Percentiles rank a stretch among this genome's conserved stretches.
These are phyloP conservation scores for Zoanthus sansibaricus DNA, from an alignment of 92 coral and sea anemone genomes.

Conservation along the genomic window DNA sequence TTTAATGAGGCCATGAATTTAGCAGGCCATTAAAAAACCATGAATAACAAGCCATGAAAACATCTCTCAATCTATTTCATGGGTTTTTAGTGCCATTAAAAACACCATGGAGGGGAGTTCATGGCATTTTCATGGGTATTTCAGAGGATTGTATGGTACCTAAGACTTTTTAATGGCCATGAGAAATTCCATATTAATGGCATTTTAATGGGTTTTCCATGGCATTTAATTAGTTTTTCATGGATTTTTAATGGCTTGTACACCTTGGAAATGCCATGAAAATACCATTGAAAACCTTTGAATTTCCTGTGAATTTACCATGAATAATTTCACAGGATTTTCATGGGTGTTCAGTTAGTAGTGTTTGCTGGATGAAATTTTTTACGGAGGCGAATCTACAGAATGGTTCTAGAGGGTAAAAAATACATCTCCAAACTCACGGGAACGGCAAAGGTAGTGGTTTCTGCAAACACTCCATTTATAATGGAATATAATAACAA, in stretches of 20 bases:
- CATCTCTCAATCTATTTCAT: neutral
- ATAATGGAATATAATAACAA: too few species aligned
- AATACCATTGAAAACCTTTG: neutral
- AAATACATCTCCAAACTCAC: too few species aligned
- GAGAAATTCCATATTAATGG: too few species aligned
- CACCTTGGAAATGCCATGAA: neutral
- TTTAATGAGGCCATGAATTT: constrained; percentile 33
- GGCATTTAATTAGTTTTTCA: neutral
- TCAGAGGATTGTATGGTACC: neutral
- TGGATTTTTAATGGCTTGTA: neutral
- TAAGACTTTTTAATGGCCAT: constrained; percentile 8
- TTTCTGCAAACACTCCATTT: too few species aligned
- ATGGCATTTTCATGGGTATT: constrained; percentile 27
- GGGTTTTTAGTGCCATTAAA: constrained; percentile 35
- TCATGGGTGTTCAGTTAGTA: neutral
- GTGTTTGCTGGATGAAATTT: neutral
- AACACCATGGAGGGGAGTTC: neutral
- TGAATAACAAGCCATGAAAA: constrained; percentile 32
- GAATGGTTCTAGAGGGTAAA: too few species aligned
- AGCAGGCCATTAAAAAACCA: constrained; percentile 24
- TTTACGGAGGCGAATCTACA: too few species aligned
- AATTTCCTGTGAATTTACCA: constrained; percentile 9
- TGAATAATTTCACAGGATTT: too few species aligned
- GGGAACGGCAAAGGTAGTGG: too few species aligned
- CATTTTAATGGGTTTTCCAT: neutral